Conservation (phyloP, 2,888 invertebrate species). For the Mechanitis mazaeus region DNA sequence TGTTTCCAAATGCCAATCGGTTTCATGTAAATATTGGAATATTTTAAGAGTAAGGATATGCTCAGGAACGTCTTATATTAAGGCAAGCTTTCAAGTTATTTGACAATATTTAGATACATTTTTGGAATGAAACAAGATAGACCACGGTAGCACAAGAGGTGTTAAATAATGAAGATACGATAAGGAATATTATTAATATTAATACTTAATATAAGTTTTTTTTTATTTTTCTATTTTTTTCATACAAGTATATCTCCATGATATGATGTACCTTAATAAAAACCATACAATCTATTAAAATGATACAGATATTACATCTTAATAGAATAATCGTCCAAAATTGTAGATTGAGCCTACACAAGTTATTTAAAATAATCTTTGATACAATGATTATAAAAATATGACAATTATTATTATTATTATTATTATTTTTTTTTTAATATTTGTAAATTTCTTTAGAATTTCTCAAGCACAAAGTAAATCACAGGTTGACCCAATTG, state of each 20-base stretch:
- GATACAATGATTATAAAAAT: not conserved
- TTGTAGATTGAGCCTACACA: no score
- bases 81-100: constrained; percentile 3
- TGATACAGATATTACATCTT: not conserved
- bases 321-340: no score
- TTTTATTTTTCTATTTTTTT: no score
- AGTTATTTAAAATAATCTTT: no score
- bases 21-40: not conserved
- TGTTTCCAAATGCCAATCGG: not conserved
- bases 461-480: not conserved
- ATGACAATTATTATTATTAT: not conserved
- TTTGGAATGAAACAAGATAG: constrained; percentile 2
- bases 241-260: no score
- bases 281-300: not conserved
- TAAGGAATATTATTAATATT: no score
- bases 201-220: no score
- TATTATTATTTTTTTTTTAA: not conserved
- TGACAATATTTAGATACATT: not conserved
- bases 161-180: not conserved
- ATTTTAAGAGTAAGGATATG: constrained; percentile 3
- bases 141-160: not conserved
- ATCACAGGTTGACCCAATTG: constrained; percentile 7
- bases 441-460: not conserved
- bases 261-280: no score
- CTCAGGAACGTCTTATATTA: not conserved